Percentiles rank a stretch among this genome's conserved stretches.
Evolutionary conservation across 1,140 invertebrate genomes (phyloP).

Genomic region (Drosophila pallidifrons): DNA sequence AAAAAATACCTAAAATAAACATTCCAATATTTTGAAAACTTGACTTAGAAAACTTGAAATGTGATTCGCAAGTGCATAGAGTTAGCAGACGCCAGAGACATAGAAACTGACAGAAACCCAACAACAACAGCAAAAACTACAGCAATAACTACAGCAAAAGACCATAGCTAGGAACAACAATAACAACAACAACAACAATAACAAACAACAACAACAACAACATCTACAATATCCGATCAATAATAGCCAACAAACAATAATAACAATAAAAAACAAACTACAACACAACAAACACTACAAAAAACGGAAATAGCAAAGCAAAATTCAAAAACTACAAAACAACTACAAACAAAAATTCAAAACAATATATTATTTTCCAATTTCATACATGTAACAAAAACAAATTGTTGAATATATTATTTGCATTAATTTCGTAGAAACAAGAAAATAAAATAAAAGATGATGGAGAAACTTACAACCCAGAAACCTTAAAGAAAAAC

Average conservation of each 20-base stretch:
- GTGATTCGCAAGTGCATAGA: conserved; percentile 29
- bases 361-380: conserved; percentile 4
- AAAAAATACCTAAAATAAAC: conserved; percentile 21
- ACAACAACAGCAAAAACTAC: conserved; percentile 59
- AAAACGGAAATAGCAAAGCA: conserved; percentile 60
- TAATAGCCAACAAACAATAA: conserved; percentile 65
- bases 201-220: conserved; percentile 60
- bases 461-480: conserved; percentile 28
- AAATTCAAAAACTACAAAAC: conserved; percentile 70
- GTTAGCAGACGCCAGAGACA: conserved; percentile 47
- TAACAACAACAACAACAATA: conserved; percentile 56
- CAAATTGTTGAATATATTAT: conserved; percentile 34
- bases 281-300: conserved; percentile 59
- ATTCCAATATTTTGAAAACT: conserved; percentile 54
- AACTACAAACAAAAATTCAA: conserved; percentile 15
- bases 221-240: conserved; percentile 68
- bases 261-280: conserved; percentile 53
- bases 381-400: conserved; percentile 23
- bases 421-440: conserved; percentile 30
- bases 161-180: conserved; percentile 74
- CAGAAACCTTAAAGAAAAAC: conserved; percentile 64
- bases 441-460: conserved; percentile 36
- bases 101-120: conserved; percentile 56
- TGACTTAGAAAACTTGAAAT: conserved; percentile 33
- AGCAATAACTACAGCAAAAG: conserved; percentile 67